phyloP scores from a whole-genome alignment of 2,888 invertebrate species.

The Drosophila mulleri region DNA sequence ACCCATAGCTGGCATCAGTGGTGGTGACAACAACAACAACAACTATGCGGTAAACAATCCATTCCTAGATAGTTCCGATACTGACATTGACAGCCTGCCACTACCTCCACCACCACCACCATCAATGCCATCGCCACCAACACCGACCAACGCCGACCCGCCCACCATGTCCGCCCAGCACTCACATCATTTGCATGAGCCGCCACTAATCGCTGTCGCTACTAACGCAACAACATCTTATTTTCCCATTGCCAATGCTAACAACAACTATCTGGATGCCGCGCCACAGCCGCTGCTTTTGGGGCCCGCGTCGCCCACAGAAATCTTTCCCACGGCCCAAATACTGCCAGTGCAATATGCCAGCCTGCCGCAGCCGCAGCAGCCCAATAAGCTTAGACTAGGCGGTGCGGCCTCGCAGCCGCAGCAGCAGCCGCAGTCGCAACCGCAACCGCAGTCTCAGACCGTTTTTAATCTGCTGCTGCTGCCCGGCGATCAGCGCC shows the following conservation, averaged over 20 bases:
- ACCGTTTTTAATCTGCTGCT: constrained; percentile 76
- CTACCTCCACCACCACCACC: constrained; percentile 68
- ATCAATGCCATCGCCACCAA: constrained; percentile 35
- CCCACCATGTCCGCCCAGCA: constrained; percentile 39
- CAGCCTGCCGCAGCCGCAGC: constrained; percentile 84
- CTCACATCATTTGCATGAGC: constrained; percentile 72
- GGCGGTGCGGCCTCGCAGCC: constrained; percentile 34
- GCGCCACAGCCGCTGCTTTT: constrained; percentile 55
- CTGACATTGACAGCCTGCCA: constrained; percentile 78
- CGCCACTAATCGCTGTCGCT: constrained; percentile 70
- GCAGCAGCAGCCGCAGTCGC: constrained; percentile 30
- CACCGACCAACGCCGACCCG: constrained; percentile 25
- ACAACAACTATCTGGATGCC: constrained; percentile 61
- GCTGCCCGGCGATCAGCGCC: constrained; percentile 72
- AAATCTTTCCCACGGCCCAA: constrained; percentile 85
- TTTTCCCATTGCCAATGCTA: constrained; percentile 62
- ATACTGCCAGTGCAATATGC: constrained; percentile 85
- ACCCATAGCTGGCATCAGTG: constrained; percentile 56
- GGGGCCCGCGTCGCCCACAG: constrained; percentile 76
- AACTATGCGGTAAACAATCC: constrained; percentile 84
- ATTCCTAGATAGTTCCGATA: constrained; percentile 81
- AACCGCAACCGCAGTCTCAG: constrained; percentile 33
- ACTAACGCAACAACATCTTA: constrained; percentile 81
- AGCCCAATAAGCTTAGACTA: constrained; percentile 75
- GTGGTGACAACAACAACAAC: constrained; percentile 43